phyloP scores from a whole-genome alignment of 35 echinoderm and acorn worm species.

The Lytechinus pictus region DNA sequence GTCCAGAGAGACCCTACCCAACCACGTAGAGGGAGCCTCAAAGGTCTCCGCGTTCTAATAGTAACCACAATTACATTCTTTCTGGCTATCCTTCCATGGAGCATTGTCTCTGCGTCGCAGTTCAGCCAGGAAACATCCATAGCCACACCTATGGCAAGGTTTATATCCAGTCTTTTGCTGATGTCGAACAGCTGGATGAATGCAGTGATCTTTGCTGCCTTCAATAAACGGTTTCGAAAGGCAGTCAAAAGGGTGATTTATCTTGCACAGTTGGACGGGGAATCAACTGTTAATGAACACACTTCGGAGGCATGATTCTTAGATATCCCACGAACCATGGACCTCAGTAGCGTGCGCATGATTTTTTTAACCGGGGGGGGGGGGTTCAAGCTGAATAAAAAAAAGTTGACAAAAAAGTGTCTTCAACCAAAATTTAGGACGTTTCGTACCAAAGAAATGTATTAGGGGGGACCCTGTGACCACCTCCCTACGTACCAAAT shows the following conservation, averaged over 20 bases:
- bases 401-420: too few species aligned
- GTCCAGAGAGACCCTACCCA: neutral
- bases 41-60: neutral
- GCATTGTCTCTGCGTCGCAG: constrained; percentile 23
- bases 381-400: too few species aligned
- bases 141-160: constrained; percentile 17
- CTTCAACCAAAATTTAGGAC: too few species aligned
- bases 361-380: too few species aligned
- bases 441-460: too few species aligned
- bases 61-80: constrained; percentile 1
- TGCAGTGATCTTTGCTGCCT: constrained; percentile 13
- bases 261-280: neutral
- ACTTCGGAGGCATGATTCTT: neutral
- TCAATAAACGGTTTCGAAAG: constrained; percentile 18
- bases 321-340: too few species aligned
- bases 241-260: constrained; percentile 27
- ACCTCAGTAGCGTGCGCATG: too few species aligned
- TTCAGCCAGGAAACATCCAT: neutral
- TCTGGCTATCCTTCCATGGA: constrained; percentile 24
- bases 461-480: too few species aligned
- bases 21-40: neutral
- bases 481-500: too few species aligned
- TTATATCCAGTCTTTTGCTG: neutral
- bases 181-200: constrained; percentile 39
- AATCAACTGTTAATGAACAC: neutral